phyloP scores from a whole-genome alignment of 2,888 invertebrate genomes.

The Unio delphinus region DNA sequence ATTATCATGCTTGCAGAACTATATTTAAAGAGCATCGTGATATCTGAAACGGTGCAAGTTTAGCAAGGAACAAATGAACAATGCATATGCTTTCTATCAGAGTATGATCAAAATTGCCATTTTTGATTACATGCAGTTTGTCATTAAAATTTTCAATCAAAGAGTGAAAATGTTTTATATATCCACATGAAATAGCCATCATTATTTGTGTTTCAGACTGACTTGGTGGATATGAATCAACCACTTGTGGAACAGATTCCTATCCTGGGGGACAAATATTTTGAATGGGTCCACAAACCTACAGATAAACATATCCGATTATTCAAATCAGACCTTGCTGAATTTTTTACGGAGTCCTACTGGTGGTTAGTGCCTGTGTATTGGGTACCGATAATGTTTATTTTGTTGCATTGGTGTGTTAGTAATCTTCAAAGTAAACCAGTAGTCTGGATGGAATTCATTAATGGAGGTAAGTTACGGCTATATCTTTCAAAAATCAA shows the following conservation, averaged over 20 bases:
- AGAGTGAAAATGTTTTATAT: not conserved
- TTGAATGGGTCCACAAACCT: slow-evolving; percentile 72
- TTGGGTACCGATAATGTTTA: slow-evolving; percentile 58
- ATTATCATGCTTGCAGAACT: too few species aligned
- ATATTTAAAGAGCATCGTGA: too few species aligned
- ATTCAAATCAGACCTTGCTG: slow-evolving; percentile 64
- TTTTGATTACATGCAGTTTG: too few species aligned
- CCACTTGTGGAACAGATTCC: slow-evolving; percentile 71
- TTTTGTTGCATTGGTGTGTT: slow-evolving; percentile 38
- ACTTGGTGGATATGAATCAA: slow-evolving; percentile 67
- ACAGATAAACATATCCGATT: slow-evolving; percentile 70
- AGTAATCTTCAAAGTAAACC: slow-evolving; percentile 28
- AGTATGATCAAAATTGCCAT: too few species aligned
- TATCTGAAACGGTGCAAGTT: too few species aligned
- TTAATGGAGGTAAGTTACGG: slow-evolving; percentile 26
- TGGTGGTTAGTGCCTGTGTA: slow-evolving; percentile 66
- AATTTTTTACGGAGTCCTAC: slow-evolving; percentile 55
- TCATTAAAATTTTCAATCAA: too few species aligned
- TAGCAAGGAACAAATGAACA: too few species aligned
- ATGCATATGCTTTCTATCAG: too few species aligned
- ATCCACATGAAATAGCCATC: not conserved
- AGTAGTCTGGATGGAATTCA: slow-evolving; percentile 27
- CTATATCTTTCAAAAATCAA: too few species aligned
- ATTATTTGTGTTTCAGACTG: slow-evolving; percentile 51
- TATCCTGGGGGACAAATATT: slow-evolving; percentile 68